Evolutionary conservation across 2,888 invertebrate species (phyloP), one percentile per base, ranked within the genome.

Genomic region (Venusia cambrica): DNA sequence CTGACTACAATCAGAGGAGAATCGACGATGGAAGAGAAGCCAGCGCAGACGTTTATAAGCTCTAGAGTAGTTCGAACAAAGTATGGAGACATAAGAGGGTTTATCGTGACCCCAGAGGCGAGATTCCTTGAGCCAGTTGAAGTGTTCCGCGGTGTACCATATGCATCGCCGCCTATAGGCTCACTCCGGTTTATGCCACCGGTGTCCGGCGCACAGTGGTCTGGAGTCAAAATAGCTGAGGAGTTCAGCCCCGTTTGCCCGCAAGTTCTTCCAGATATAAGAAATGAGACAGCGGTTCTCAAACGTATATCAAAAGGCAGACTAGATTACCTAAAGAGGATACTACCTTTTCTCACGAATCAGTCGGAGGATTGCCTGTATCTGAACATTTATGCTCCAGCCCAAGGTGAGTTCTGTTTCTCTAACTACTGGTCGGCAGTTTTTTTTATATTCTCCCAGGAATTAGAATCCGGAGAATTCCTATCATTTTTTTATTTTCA

Each of bases 291-390:
- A 22, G 92, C 93, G 16, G 94, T 94, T 3, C 77, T 95, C 53
- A 92, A 91, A 65, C 90, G 92, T 64, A 96, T 97, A 93, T 97
- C 98, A 4, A 92, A 91, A 59, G 97, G 97, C 10, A 89, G 97
- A 46, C 87, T 95, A 63, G 96, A 97, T 69, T 95, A 97, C 72
- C 89, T 98, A 61, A 94, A 93, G 75, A 90, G 97, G 61, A 89
- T 98, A 75, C 81, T 96, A 58, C 96, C 97, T 19, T 93, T 94
- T 73, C 89, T 98, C 54, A 92, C 91, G 54, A 94, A 97, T 73
- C 97, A 98, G 87, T 96, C 94, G 53, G 99, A 99, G 88, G 98
- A 99, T 88, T 99, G 99, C 71, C 91, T 99, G 45, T 97, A 97
- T 77, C 90, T 99, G 71, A 99, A 99, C 83, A 94, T 99, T 67